These are phyloP conservation scores for Leucoptera coffeella DNA, from an alignment of 2,888 invertebrate genomes.

Conservation along the genomic window DNA sequence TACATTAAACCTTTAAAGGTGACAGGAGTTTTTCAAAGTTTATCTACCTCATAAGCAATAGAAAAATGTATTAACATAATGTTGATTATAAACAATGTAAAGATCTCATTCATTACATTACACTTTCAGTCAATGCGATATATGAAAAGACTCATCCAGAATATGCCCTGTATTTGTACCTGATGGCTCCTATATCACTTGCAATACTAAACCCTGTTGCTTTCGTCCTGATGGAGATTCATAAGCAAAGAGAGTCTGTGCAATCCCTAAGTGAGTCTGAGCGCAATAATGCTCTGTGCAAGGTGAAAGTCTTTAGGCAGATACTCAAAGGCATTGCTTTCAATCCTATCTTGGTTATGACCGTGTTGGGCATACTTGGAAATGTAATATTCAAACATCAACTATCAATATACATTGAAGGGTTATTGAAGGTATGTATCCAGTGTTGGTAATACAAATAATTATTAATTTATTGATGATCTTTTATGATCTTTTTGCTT, in stretches of 20 bases:
- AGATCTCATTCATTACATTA: conserved; percentile 1
- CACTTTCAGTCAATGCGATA: conserved; percentile 68
- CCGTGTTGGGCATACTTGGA: conserved; percentile 80
- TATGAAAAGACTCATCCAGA: conserved; percentile 83
- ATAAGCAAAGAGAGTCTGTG: conserved; percentile 42
- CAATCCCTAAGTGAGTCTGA: conserved; percentile 10
- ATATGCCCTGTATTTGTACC: conserved; percentile 83
- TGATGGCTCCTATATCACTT: conserved; percentile 91
- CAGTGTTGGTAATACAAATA: too few relatives aligned
- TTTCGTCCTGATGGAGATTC: conserved; percentile 82
- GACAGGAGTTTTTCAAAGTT: too few relatives aligned
- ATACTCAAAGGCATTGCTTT: conserved; percentile 66
- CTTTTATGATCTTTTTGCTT: conserved; percentile 3
- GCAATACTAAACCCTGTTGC: conserved; percentile 89
- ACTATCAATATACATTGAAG: conserved; percentile 67
- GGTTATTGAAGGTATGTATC: conserved; percentile 69
- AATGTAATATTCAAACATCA: conserved; percentile 76
- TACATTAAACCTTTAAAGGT: too few relatives aligned
- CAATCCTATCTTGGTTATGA: conserved; percentile 91
- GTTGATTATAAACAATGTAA: conserved; percentile 1
- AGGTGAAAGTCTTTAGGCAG: conserved; percentile 29
- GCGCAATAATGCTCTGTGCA: conserved; percentile 16
- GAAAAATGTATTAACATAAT: too few relatives aligned
- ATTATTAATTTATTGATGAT: conserved; percentile 5
- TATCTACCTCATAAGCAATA: too few relatives aligned